phyloP scores from a whole-genome alignment of 1,140 invertebrate species.

The Magallana gigas region DNA sequence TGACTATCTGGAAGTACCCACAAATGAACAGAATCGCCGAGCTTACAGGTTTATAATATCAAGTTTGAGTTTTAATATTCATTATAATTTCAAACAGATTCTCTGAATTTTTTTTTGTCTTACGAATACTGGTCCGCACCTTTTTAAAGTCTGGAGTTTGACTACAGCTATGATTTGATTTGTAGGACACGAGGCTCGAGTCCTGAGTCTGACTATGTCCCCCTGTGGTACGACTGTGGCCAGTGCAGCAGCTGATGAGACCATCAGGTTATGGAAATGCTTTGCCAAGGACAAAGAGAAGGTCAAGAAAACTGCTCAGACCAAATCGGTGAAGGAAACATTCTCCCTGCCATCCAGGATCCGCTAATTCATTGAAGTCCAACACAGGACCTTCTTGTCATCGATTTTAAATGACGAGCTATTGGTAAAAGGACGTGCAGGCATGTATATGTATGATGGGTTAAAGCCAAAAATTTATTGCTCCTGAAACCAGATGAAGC shows the following conservation, averaged over 20 bases:
- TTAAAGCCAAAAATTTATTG: no score
- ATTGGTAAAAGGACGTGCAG: no score
- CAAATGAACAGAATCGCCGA: slow-evolving; percentile 86
- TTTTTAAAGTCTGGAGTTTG: not conserved
- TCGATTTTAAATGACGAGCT: no score
- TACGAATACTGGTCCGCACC: not conserved
- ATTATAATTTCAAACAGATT: no score
- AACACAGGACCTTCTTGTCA: no score
- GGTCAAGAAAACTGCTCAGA: slow-evolving; percentile 26
- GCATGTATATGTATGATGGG: no score
- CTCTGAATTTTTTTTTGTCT: no score
- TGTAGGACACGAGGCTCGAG: slow-evolving; percentile 90
- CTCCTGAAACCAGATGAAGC: no score
- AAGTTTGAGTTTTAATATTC: no score
- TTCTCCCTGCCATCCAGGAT: slow-evolving; percentile 15
- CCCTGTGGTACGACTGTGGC: slow-evolving; percentile 95
- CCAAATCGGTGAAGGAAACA: slow-evolving; percentile 14
- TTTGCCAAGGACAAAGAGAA: slow-evolving; percentile 81
- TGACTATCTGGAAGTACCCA: slow-evolving; percentile 98
- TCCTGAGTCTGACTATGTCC: slow-evolving; percentile 94
- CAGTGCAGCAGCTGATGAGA: slow-evolving; percentile 96
- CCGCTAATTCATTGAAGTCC: not conserved
- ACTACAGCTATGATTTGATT: not conserved
- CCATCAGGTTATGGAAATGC: slow-evolving; percentile 96
- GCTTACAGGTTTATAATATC: slow-evolving; percentile 78